Evolutionary conservation across 2,888 invertebrate species (phyloP).

Genomic region (Metopia argyrocephala): DNA sequence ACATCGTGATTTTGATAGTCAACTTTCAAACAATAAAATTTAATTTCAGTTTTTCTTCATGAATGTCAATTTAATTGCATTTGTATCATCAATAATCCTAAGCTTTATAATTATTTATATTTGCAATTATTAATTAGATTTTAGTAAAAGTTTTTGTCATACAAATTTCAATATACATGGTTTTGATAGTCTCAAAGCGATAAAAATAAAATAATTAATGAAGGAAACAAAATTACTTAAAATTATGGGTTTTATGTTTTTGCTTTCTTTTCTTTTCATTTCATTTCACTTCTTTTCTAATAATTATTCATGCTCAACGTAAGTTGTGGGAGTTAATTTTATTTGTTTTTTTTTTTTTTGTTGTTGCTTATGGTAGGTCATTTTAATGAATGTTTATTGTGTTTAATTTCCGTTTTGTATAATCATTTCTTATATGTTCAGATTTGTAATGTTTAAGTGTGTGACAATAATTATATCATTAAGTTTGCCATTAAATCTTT

Average conservation of each 20-base stretch:
- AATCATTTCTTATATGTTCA: neutral
- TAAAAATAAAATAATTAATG: too few relatives aligned
- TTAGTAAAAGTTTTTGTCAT: neutral
- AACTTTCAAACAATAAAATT: neutral
- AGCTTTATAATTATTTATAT: neutral
- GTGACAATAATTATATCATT: neutral
- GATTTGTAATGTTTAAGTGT: neutral
- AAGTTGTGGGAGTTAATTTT: constrained; percentile 36
- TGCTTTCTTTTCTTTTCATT: too few relatives aligned
- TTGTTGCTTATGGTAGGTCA: neutral
- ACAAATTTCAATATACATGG: neutral
- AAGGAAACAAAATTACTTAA: too few relatives aligned
- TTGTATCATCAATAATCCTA: too few relatives aligned
- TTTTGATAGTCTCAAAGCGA: neutral
- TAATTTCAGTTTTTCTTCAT: neutral
- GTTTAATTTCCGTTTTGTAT: constrained; percentile 15
- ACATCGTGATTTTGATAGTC: neutral
- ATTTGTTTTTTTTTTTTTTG: neutral
- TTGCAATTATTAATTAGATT: neutral
- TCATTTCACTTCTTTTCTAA: too few relatives aligned
- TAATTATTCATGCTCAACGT: neutral
- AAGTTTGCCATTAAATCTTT: neutral
- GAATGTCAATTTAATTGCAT: constrained; percentile 18
- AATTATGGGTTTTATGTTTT: too few relatives aligned
- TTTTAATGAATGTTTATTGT: constrained; percentile 3